Conservation (phyloP, 2,888 invertebrate species). For the Alentia gelatinosa region DNA sequence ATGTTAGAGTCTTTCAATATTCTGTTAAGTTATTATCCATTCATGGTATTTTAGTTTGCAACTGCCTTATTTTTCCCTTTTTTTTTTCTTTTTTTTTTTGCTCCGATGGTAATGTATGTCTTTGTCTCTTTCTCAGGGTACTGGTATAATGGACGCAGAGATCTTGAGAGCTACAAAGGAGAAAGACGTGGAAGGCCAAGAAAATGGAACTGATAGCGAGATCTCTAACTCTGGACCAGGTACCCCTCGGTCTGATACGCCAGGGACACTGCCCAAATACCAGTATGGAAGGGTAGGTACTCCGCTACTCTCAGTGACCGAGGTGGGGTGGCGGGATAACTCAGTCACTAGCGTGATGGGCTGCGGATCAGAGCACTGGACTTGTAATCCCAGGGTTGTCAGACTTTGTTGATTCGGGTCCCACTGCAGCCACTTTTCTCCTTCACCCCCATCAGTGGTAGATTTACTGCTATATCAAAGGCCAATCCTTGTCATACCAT, state of each 20-base stretch:
- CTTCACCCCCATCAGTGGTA: no score
- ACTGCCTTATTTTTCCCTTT: background rate
- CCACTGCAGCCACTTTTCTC: no score
- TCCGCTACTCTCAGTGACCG: no score
- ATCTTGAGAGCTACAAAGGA: conserved; percentile 4
- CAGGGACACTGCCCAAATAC: conserved; percentile 74
- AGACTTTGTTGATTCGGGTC: no score
- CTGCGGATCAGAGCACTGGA: no score
- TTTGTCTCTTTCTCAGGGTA: background rate
- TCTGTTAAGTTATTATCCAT: background rate
- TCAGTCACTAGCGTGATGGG: no score
- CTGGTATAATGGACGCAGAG: conserved; percentile 8
- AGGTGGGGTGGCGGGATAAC: no score
- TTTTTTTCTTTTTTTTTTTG: background rate
- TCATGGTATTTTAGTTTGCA: background rate
- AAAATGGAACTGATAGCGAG: background rate
- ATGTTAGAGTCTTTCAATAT: background rate
- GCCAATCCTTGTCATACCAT: no score
- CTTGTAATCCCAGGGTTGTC: no score
- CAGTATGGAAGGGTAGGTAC: conserved; percentile 73
- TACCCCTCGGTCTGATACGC: conserved; percentile 68
- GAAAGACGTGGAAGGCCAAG: conserved; percentile 32
- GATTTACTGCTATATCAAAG: no score
- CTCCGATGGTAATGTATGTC: background rate
- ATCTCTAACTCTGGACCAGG: conserved; percentile 54